Evolutionary conservation across 2,113 vertebrate species (phyloP).

Genomic region (Larimichthys polyactis): DNA sequence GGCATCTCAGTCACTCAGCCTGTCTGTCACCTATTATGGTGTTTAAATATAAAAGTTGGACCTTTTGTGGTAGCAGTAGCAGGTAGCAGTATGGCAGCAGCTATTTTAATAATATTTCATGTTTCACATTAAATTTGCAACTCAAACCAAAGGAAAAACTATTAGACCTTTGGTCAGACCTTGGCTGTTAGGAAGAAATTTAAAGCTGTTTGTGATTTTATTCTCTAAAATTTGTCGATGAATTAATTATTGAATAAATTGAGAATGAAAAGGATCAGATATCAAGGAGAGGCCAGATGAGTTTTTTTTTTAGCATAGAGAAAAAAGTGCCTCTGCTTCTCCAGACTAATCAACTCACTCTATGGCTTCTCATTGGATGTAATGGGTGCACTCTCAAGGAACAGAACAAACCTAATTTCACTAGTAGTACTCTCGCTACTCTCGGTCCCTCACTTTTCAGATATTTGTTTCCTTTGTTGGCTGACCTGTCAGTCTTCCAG

Average conservation of each 20-base stretch:
- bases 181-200: slow-evolving; percentile 36
- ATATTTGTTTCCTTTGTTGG: slow-evolving; percentile 84
- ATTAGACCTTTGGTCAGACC: slow-evolving; percentile 27
- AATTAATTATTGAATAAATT: slow-evolving; percentile 67
- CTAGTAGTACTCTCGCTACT: slow-evolving; percentile 26
- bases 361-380: slow-evolving; percentile 61
- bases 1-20: slow-evolving; percentile 1
- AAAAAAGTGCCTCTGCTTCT: slow-evolving; percentile 47
- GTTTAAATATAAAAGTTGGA: slow-evolving; percentile 16
- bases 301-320: slow-evolving; percentile 49
- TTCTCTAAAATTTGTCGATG: slow-evolving; percentile 32
- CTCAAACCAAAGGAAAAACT: slow-evolving; percentile 8
- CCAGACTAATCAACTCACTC: slow-evolving; percentile 66
- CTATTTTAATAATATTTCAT: background rate
- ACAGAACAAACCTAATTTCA: slow-evolving; percentile 58
- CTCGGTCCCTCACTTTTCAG: slow-evolving; percentile 63
- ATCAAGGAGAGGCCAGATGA: slow-evolving; percentile 67
- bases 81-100: background rate
- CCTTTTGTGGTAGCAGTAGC: background rate
- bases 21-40: background rate
- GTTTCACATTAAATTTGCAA: background rate
- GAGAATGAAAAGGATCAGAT: slow-evolving; percentile 48
- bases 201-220: slow-evolving; percentile 47
- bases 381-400: slow-evolving; percentile 56
- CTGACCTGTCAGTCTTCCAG: slow-evolving; percentile 75